A percentile compares a stretch with the other conserved stretches of the same genome.
phyloP scores from a whole-genome alignment of 2,113 vertebrate species.

The Crotophaga sulcirostris region DNA sequence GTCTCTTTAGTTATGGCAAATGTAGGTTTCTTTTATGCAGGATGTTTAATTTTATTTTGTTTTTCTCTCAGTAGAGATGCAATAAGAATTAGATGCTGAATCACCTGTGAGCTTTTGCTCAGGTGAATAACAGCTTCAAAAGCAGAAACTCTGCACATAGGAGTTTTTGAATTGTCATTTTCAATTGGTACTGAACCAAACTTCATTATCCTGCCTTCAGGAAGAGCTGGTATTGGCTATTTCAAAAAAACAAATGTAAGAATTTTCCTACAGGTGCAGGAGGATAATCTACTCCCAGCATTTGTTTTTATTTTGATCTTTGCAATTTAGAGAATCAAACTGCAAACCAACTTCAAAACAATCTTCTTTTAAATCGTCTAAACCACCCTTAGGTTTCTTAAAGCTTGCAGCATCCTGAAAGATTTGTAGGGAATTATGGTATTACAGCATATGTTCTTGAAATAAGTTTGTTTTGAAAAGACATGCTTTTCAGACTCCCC shows the following conservation, averaged over 20 bases:
- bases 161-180: neutral
- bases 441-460: neutral
- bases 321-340: neutral
- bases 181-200: neutral
- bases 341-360: neutral
- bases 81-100: neutral
- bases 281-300: neutral
- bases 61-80: neutral
- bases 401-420: neutral
- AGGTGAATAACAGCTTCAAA: neutral
- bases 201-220: neutral
- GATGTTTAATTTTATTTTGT: neutral
- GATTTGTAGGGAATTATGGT: neutral
- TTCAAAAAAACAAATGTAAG: neutral
- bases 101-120: neutral
- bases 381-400: neutral
- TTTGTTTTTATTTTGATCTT: neutral
- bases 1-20: neutral
- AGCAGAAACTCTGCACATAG: neutral
- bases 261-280: neutral
- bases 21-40: neutral
- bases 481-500: neutral
- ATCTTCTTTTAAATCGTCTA: neutral
- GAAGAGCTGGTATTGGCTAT: neutral
- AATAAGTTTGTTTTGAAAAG: neutral